Base-by-base conservation (phyloP, 2,888 invertebrate genomes). In the Acanthococcus lagerstroemiae region DNA sequence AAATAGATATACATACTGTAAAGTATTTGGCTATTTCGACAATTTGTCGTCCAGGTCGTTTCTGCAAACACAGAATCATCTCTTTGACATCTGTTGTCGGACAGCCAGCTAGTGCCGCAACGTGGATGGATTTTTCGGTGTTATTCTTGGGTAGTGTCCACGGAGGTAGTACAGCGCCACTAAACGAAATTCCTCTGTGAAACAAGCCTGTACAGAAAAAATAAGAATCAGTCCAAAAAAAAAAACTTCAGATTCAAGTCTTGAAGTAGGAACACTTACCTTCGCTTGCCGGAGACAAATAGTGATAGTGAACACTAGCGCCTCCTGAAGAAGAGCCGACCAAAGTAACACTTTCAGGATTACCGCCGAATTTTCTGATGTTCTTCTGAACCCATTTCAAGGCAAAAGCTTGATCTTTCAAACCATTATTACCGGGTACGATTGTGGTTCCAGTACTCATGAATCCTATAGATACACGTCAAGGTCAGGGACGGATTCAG, bases 111-210 rank as follows among this genome's bases (percentile, higher is more conserved):
- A 67, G 65, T 9, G 66, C 69, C 0, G 73, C 74, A 4, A 75
- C 45, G 30, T 67, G 67, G 27, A 71, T 68, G 0, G 74, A 72
- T 65, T 73, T 73, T 26, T 69, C 68, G 12, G 70, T 66, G 5
- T 72, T 70, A 4, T 71, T 70, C 65, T 73, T 72, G 4, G 71
- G 70, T 4, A 72, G 56, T 4, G 73, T 70, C 74, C 74, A 75
- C 7, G 69, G 70, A 45, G 69, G 69, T n/a, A 74, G 67, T 4
- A 73, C 72, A 5, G 72, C 72, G n/a, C 75, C 75, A 67, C 75
- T 75, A n/a, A 73, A 66, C 4, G 74, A 72, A n/a, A 74, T 72
- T 9, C 74, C 75, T 61, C 71, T 69, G 27, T 73, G 72, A 57
- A 76, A 76, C 22, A 75, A 67, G 24, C 74, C 71, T 71, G 37